Evolutionary conservation across 2,113 vertebrate genomes (phyloP).

Genomic region (Lophotis ruficrista): DNA sequence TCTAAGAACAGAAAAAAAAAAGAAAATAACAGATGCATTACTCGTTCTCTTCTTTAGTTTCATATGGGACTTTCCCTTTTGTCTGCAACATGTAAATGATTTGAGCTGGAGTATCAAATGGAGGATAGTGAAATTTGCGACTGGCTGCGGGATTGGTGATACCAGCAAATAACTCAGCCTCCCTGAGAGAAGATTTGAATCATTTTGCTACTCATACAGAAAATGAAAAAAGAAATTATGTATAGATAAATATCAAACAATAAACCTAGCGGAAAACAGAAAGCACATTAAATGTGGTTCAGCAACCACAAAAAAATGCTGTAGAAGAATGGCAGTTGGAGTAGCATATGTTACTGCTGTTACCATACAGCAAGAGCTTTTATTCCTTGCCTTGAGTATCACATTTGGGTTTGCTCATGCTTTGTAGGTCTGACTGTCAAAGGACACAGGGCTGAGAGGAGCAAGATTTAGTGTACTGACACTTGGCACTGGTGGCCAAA

Average conservation of each 20-base stretch:
- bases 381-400: neutral
- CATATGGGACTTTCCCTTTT: neutral
- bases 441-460: neutral
- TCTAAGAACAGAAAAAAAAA: neutral
- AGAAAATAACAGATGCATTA: neutral
- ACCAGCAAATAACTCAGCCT: neutral
- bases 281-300: neutral
- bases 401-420: neutral
- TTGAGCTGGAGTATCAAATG: neutral
- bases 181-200: neutral
- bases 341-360: neutral
- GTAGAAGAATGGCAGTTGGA: neutral
- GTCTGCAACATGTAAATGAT: neutral
- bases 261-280: neutral
- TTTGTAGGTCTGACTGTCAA: neutral
- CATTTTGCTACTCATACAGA: neutral
- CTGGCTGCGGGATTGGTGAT: neutral
- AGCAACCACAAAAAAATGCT: neutral
- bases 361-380: neutral
- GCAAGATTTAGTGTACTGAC: neutral
- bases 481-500: neutral
- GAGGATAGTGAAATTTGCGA: neutral
- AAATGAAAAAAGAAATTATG: neutral
- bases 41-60: neutral
- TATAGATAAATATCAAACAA: neutral